Conservation (phyloP, 2,113 vertebrate species). For the Tetrao urogallus region DNA sequence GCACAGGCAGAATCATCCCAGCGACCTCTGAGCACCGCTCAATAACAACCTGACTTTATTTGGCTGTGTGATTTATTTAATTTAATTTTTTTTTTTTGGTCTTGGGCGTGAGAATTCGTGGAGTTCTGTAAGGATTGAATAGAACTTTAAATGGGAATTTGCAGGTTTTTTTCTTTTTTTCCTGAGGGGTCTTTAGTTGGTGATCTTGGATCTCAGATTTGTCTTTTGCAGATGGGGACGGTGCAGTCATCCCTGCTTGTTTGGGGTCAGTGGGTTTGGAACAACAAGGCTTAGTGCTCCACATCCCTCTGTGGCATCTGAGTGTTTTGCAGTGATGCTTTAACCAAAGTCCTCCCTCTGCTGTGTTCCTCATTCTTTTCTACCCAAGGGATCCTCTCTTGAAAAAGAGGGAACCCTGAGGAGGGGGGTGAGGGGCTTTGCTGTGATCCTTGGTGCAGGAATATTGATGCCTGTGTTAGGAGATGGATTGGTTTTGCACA, state of each 20-base stretch:
- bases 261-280: not conserved
- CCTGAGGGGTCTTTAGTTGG: not conserved
- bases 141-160: not conserved
- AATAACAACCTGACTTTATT: not conserved
- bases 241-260: not conserved
- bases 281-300: not conserved
- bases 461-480: not conserved
- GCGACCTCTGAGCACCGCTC: not conserved
- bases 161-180: not conserved
- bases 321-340: not conserved
- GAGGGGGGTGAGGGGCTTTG: not conserved
- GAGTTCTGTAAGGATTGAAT: not conserved
- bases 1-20: not conserved
- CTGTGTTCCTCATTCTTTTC: not conserved
- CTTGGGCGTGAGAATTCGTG: not conserved
- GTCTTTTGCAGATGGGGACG: not conserved
- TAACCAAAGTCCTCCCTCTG: not conserved
- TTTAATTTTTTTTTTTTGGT: not conserved
- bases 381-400: not conserved
- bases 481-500: not conserved
- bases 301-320: not conserved
- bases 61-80: not conserved
- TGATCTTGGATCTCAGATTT: not conserved
- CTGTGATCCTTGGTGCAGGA: not conserved
- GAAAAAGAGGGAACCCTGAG: not conserved